Evolutionary conservation across 2,797 vertebrate species (phyloP), one percentile per base, ranked within the genome.

Genomic region (Acridotheres tristis): DNA sequence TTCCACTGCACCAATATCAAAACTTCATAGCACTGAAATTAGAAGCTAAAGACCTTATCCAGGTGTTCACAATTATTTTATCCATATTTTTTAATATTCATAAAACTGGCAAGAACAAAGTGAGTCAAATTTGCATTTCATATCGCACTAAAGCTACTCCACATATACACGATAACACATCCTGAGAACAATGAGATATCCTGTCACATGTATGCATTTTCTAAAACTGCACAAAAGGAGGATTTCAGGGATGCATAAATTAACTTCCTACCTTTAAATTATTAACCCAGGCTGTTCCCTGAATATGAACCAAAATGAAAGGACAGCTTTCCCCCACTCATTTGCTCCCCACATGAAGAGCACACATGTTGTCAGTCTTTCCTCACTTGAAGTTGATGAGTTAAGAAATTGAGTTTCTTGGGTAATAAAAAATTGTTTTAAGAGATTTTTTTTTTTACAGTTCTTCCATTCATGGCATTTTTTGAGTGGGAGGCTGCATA

Each of bases 71-170:
- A 97, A 97, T 96, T 96, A 96, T 96, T 97, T 93, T 94, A 96
- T 93, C 78, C 89, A 69, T 96, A 93, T 88, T 97, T 97, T 98
- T 98, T 97, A 98, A 97, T 97, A 97, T 97, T 97, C 94, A 97
- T 96, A 93, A 96, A 97, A 97, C 87, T 98, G 96, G 86, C 83
- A 96, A 97, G 96, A 96, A 95, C 73, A 97, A 97, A 97, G 96
- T 97, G 91, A 97, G 74, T 89, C 85, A 93, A 97, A 97, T 94
- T 97, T 98, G 97, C 96, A 96, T 96, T 96, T 97, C 97, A 96
- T 98, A 97, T 94, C 81, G 1, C 84, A 91, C 92, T 96, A 85
- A 93, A 94, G 69, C 73, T 95, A 94, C 92, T 95, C 94, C 84
- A 94, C 76, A 94, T 94, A 87, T 88, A 95, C 94, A 96, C 1